Base-by-base conservation (phyloP, 1,140 invertebrate genomes). In the Brachionus angularis region DNA sequence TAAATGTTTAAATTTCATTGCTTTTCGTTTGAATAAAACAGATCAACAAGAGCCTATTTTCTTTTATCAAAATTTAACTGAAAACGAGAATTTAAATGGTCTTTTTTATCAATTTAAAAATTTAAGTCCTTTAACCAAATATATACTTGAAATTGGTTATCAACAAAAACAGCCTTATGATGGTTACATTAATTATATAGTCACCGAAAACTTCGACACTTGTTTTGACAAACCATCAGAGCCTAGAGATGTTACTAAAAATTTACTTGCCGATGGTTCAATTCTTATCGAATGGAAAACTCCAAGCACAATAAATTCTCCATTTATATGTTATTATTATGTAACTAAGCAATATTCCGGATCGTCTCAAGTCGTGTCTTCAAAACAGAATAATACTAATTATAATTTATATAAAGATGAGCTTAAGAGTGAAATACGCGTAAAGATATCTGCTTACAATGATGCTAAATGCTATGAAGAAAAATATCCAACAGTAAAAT, bases 291-390 rank as follows among this genome's bases (percentile, higher is more conserved):
- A 46, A 18, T 67, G 62, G 62, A 50, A 29, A 21, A 34, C n/a
- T 21, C 62, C 62, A 31, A 0, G 14, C 10, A 36, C 12, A 5
- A 33, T 67, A 29, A 46, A 46, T n/a, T 39, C 62, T 2, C 62
- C 62, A 14, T 29, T 34, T 47, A 46, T 67, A 29, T 67, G 62
- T 34, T 67, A 67, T 50, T 67, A 67, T 50, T 34, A 47, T 5
- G 25, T 67, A 16, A 5, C 10, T 8, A 67, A 21, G 33, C 62
- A 42, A 12, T 46, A 34, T 50, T 50, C 47, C 10, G 29, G 33
- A 21, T 7, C 33, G 25, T 33, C 62, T 14, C 46, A 67, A 46
- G 39, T 42, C 10, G n/a, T n/a, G 16, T 58, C 8, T 10, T 39
- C 33, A 58, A 10, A 23, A 39, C n/a, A 23, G 27, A 39, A 36